These are phyloP conservation scores for Phyllostomus hastatus DNA, from an alignment of 2,113 vertebrate species.

Conservation along the genomic window DNA sequence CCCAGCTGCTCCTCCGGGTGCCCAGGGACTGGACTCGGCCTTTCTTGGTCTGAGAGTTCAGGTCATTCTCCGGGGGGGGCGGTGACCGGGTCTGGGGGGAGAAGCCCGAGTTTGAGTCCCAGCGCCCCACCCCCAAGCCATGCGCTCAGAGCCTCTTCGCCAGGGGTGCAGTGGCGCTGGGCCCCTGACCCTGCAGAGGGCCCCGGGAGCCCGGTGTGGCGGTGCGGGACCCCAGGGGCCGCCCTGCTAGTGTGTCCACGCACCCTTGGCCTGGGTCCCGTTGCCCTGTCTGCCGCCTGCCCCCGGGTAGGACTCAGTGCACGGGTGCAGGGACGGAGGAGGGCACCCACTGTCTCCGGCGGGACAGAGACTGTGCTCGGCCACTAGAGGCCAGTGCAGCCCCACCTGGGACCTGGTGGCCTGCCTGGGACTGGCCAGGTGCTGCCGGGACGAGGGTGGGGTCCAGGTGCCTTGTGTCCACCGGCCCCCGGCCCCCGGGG, in stretches of 20 bases:
- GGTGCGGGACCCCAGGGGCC: rapidly evolving
- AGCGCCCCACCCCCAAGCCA: conserved; percentile 58
- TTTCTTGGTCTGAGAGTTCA: neutral
- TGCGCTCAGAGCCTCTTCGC: neutral
- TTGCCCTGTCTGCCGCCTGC: neutral
- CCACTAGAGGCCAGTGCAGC: conserved; percentile 69
- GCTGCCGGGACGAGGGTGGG: rapidly evolving
- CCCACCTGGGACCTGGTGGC: neutral
- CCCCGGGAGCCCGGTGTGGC: neutral
- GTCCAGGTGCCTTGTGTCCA: rapidly evolving
- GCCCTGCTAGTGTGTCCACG: rapidly evolving
- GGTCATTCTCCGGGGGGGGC: neutral
- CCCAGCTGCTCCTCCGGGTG: neutral
- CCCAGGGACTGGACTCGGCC: rapidly evolving
- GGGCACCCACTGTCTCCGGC: rapidly evolving
- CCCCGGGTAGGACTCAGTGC: rapidly evolving
- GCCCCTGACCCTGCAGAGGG: neutral
- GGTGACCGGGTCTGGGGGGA: neutral
- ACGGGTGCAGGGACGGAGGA: neutral
- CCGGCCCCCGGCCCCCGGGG: neutral
- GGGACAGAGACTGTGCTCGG: neutral
- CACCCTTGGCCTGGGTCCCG: neutral
- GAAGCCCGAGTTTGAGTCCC: neutral
- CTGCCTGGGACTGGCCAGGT: rapidly evolving
- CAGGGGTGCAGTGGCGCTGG: neutral